These are phyloP conservation scores for Balaenoptera acutorostrata DNA, from an alignment of 2,113 vertebrate genomes.

Conservation along the genomic window DNA sequence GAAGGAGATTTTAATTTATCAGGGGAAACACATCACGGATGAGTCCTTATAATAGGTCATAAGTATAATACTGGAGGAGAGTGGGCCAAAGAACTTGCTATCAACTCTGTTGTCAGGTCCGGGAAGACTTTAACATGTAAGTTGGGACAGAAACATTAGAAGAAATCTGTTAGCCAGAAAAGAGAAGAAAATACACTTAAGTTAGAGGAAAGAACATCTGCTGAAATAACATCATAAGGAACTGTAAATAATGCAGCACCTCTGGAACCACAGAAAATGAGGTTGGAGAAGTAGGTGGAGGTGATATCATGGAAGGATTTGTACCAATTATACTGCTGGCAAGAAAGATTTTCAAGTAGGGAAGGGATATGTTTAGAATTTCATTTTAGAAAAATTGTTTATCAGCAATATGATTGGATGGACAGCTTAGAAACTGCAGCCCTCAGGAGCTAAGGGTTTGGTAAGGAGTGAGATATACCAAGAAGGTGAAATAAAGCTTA, in stretches of 20 bases:
- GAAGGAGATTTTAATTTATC: background rate
- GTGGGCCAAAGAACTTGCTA: background rate
- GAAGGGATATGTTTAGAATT: slow-evolving; percentile 29
- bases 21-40: background rate
- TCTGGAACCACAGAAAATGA: background rate
- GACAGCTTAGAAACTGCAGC: background rate
- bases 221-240: background rate
- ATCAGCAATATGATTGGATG: background rate
- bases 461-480: background rate
- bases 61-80: background rate
- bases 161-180: background rate
- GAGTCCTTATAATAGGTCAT: background rate
- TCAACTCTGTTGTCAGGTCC: background rate
- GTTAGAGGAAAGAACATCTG: background rate
- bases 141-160: background rate
- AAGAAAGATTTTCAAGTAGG: background rate
- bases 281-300: background rate
- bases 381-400: slow-evolving; percentile 15
- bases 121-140: background rate
- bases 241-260: background rate
- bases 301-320: background rate
- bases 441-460: background rate
- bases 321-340: background rate
- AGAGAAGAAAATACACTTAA: background rate
- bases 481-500: background rate